Base-by-base conservation (phyloP, 1,140 invertebrate species). In the Pentalonia nigronervosa region DNA sequence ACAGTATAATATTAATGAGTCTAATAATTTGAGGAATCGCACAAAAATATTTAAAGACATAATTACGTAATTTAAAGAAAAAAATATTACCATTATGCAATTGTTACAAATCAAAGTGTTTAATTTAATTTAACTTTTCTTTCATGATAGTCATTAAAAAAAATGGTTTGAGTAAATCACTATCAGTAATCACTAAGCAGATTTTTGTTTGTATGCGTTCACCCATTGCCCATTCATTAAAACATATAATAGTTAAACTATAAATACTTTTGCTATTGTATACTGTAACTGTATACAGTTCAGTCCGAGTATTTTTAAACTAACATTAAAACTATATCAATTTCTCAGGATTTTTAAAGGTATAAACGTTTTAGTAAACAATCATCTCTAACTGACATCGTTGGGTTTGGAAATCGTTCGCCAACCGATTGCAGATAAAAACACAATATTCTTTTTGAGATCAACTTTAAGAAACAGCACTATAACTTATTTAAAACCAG, bases 401-500 rank as follows among this genome's bases (percentile, higher is more conserved):
- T 60, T 25, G 20, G 20, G 21, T 89, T 60, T 6, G 8, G 21
- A 25, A 90, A 60, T 60, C 34, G 45, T 41, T 20, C 23, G 48
- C 87, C 34, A 34, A 23, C 21, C 67, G 47, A 81, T 92, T 6
- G 34, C 9, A 53, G 76, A 92, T 92, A 92, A 92, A 84, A 92
- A 84, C 14, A 41, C 76, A 53, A 92, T 92, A 91, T 91, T 83
- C 34, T 84, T 92, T 92, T 56, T 53, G 7, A 84, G 76, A 30
- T n/a, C 47, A 0, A 53, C 34, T 30, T 53, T 41, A n/a, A 6
- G 11, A 56, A 86, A 21, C 90, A 25, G n/a, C 90, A 92, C 67
- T 81, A 93, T 86, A 41, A 86, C 34, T 56, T 93, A 93, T 93
- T 93, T 93, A 93, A 93, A 93, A 50, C 34, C 34, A 84, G 45